Conservation (phyloP, 2,888 invertebrate species). For the Drosophila neonasuta region DNA sequence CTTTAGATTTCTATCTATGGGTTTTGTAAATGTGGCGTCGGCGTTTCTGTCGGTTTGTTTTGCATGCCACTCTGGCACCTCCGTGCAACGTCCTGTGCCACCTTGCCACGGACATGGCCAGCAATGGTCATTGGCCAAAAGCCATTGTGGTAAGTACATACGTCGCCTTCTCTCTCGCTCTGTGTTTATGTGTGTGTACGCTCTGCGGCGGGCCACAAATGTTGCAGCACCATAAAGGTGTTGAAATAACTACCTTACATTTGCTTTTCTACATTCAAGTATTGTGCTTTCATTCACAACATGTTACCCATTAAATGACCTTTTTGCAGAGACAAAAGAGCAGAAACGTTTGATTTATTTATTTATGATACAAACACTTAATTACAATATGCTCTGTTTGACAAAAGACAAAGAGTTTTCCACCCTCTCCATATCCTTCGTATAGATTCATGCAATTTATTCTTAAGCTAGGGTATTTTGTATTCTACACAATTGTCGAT, state of each 20-base stretch:
- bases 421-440: too few relatives aligned
- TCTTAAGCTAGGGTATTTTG: conserved; percentile 31
- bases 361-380: not conserved
- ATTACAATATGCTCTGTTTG: not conserved
- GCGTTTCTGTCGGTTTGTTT: conserved; percentile 66
- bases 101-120: conserved; percentile 4
- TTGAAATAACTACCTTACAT: conserved; percentile 71
- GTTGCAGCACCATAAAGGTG: conserved; percentile 67
- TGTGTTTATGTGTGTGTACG: conserved; percentile 17
- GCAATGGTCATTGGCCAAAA: conserved; percentile 59
- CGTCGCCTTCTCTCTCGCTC: not conserved
- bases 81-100: conserved; percentile 26
- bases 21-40: conserved; percentile 68
- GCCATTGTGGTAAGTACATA: conserved; percentile 54
- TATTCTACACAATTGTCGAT: not conserved
- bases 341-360: not conserved
- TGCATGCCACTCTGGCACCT: conserved; percentile 64
- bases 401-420: not conserved
- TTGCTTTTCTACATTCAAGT: conserved; percentile 19
- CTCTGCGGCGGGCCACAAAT: conserved; percentile 47
- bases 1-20: conserved; percentile 70
- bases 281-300: not conserved
- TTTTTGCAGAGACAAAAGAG: not conserved
- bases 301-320: not conserved
- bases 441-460: not conserved